Evolutionary conservation across 2,113 vertebrate species (phyloP).

Genomic region (Cebus imitator): DNA sequence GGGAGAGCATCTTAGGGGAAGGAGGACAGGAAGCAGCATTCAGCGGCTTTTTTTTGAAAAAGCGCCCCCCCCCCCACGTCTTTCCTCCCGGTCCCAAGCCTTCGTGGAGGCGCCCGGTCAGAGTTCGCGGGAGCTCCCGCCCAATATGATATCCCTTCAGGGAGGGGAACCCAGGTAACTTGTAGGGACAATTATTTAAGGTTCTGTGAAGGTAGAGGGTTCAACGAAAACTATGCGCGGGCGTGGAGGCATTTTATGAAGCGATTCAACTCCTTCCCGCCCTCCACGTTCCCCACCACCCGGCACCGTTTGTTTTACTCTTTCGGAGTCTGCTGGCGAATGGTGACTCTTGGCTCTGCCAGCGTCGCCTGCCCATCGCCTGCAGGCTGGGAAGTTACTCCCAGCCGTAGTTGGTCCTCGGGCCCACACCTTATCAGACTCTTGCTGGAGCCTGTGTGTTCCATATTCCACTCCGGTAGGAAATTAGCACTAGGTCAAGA

Average conservation of each 20-base stretch:
- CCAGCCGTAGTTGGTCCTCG: neutral
- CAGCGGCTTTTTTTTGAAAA: neutral
- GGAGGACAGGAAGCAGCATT: neutral
- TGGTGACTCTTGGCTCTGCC: neutral
- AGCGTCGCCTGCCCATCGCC: neutral
- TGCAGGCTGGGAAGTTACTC: neutral
- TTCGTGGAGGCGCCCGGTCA: constrained; percentile 35
- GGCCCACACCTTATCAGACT: neutral
- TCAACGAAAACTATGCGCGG: neutral
- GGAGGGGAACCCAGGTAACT: neutral
- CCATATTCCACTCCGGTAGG: neutral
- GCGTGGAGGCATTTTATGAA: neutral
- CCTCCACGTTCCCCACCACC: neutral
- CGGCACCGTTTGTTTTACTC: neutral
- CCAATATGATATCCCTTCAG: neutral
- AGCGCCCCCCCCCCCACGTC: neutral
- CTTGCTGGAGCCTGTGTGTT: neutral
- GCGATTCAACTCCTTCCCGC: constrained; percentile 11
- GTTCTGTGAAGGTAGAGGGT: neutral
- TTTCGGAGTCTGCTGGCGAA: neutral
- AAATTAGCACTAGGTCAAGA: neutral
- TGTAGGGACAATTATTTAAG: neutral
- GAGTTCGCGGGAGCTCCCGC: constrained; percentile 70
- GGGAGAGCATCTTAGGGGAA: neutral
- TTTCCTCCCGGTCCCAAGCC: neutral